Evolutionary conservation across 1,140 invertebrate genomes (phyloP), one percentile per base, ranked within the genome.

Genomic region (Choristoneura fumiferana): DNA sequence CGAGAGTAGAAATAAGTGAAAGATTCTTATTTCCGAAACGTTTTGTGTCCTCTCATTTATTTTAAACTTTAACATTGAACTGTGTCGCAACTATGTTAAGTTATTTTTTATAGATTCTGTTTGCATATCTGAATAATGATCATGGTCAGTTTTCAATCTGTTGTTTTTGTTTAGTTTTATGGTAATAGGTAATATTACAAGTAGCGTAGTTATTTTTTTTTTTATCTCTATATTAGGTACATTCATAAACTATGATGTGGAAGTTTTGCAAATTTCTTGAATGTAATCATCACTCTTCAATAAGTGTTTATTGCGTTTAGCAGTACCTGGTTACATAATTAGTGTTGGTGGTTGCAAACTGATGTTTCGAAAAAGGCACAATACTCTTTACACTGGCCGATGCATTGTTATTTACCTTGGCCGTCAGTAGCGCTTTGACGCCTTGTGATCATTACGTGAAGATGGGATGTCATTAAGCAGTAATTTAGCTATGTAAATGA

Each of bases 91-190:
- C 22, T 54, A 58, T 58, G 54, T 53, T 17, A 34, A 40, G 13
- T 55, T 68, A 49, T 62, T 64, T 65, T 65, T 68, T 62, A 64
- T 67, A 34, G 49, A 63, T 69, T 66, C 52, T 66, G 58, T 66
- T 54, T 69, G 66, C 63, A 71, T 71, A 69, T 17, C 57, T 71
- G 69, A 69, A 71, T 71, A 66, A 63, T 69, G 53, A 71, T 66
- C 66, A 71, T 62, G 66, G 66, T 49, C 69, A 69, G 39, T 15
- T 58, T 18, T 56, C 62, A 58, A 60, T 61, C 58, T 57, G 60
- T 57, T 65, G 60, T 67, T 71, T 61, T 65, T 63, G 54, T 39
- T 49, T 49, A 49, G 18, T 13, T 49, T 29, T 13, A 17, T 38
- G 9, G 12, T 13, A 8, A 43, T 43, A 13, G 15, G 15, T 9